phyloP scores from a whole-genome alignment of 2,888 invertebrate genomes.

The Drosophila acutilabella region DNA sequence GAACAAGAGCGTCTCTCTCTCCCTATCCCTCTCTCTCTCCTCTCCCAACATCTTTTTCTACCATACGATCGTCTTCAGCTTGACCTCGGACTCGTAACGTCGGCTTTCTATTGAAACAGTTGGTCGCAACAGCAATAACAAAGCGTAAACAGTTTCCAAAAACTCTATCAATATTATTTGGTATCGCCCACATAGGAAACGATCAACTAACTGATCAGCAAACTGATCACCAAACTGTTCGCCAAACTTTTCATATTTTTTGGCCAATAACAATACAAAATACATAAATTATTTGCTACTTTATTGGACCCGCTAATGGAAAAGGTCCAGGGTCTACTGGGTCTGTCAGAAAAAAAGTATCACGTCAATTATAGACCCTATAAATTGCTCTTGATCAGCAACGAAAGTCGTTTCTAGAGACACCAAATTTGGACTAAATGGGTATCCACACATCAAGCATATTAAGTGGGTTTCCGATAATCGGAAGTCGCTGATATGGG shows the following conservation, averaged over 20 bases:
- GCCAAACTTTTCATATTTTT: conserved; percentile 31
- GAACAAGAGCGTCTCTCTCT: conserved; percentile 33
- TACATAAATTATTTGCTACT: conserved; percentile 45
- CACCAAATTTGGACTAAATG: too few species aligned
- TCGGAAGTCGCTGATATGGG: too few species aligned
- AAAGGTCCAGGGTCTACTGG: too few species aligned
- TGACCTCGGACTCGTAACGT: conserved; percentile 29
- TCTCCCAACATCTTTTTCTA: neutral
- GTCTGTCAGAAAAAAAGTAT: too few species aligned
- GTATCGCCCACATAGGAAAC: conserved; percentile 55
- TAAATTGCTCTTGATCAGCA: too few species aligned
- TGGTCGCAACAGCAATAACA: conserved; percentile 45
- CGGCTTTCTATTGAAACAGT: conserved; percentile 79
- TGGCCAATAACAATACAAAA: conserved; percentile 38
- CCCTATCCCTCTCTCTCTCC: neutral
- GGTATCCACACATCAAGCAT: too few species aligned
- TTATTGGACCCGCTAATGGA: neutral
- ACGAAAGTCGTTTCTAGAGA: too few species aligned
- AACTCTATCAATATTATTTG: conserved; percentile 16
- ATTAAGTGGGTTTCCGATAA: too few species aligned
- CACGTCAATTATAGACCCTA: too few species aligned
- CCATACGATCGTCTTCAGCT: conserved; percentile 8
- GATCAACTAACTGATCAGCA: conserved; percentile 12
- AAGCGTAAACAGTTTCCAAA: conserved; percentile 31
- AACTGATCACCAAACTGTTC: conserved; percentile 12